phyloP scores from a whole-genome alignment of 2,797 vertebrate species.

The Varecia variegata region DNA sequence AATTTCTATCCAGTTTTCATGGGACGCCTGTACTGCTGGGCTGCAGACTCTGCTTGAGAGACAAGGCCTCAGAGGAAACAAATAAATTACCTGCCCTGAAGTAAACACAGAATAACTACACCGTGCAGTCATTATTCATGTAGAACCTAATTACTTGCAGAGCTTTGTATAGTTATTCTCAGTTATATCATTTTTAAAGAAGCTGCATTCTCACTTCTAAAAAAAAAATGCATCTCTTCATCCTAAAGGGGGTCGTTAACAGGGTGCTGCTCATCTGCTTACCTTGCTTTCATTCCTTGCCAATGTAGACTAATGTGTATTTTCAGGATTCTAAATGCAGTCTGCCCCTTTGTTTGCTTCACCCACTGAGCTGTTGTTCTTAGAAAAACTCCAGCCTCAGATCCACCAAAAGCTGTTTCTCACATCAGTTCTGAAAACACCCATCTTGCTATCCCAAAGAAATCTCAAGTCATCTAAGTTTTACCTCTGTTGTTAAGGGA shows the following conservation, averaged over 20 bases:
- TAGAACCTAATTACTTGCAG: slow-evolving; percentile 53
- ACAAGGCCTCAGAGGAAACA: background rate
- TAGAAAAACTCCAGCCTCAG: background rate
- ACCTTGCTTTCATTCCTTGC: slow-evolving; percentile 38
- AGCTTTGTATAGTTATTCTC: background rate
- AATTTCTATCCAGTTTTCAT: background rate
- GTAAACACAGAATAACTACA: background rate
- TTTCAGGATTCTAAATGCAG: slow-evolving; percentile 40
- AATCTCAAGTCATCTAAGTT: background rate
- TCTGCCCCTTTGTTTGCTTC: slow-evolving; percentile 21
- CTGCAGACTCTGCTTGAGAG: background rate
- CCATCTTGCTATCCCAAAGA: background rate
- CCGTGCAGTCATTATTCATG: slow-evolving; percentile 36
- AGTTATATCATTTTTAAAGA: slow-evolving; percentile 40
- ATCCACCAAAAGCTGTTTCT: background rate
- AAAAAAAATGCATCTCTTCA: background rate
- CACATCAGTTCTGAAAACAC: slow-evolving; percentile 24
- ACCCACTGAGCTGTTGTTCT: slow-evolving; percentile 33
- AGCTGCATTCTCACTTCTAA: background rate
- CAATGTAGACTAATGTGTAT: slow-evolving; percentile 34
- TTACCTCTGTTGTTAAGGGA: background rate
- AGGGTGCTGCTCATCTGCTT: background rate
- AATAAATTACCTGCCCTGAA: slow-evolving; percentile 28
- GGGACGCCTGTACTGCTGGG: background rate
- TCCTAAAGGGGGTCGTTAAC: background rate